Evolutionary conservation across 2,113 vertebrate genomes (phyloP), one percentile per base, ranked within the genome.

Genomic region (Trematomus loennbergii): DNA sequence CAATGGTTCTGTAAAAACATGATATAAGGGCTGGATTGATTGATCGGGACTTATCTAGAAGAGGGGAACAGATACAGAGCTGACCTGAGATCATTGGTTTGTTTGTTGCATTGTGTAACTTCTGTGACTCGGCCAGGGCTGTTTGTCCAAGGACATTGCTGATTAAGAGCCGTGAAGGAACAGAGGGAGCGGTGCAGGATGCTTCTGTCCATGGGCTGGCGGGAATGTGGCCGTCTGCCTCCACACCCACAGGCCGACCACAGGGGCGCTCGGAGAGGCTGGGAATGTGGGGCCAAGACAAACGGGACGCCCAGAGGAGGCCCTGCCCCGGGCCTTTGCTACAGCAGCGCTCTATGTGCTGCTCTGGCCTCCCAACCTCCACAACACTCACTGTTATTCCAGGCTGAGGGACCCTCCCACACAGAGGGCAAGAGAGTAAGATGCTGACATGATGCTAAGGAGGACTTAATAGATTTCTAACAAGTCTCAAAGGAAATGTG

Each of bases 201-300:
- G 83, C 85, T 87, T 92, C 76, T 80, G 88, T 90, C 79, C 73
- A 69, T 60, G 86, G 83, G 75, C 76, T 70, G 81, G 77, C 43
- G 82, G 85, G 92, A 92, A 93, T 91, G 90, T 79, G 91, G 90
- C 75, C 74, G 86, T 92, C 90, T 90, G 91, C 82, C 78, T 92
- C 92, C 91, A 89, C 93, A 87, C 91, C 92, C 93, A 92, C 90
- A 78, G 84, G 87, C 91, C 72, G 81, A 94, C 92, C 94, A 81
- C 93, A 93, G 93, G 86, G 93, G 84, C 65, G 80, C 89, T 87
- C 64, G 17, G 83, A 89, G 86, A 90, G 87, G 89, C 90, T 72
- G 87, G 72, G 86, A 88, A 88, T 83, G 81, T 83, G 6, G 49
- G 81, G 93, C 93, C 94, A 95, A 95, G 85, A 93, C 91, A 94